Conservation (phyloP, 1,140 invertebrate genomes). For the Tribolium madens region DNA sequence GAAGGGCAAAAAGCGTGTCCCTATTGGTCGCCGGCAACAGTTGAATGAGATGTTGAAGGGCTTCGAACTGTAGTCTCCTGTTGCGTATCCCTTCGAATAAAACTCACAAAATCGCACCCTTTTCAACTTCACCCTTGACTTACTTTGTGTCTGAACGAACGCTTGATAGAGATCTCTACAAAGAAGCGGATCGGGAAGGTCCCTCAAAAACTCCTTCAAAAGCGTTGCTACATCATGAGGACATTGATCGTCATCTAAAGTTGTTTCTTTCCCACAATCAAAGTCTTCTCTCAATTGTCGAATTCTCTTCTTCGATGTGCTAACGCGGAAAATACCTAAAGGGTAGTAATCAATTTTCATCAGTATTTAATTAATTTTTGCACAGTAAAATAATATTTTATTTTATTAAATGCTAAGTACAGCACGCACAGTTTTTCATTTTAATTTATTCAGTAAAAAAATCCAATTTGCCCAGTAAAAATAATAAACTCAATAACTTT, state of each 20-base stretch:
- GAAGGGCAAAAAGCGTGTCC: slow-evolving; percentile 86
- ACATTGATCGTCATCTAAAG: slow-evolving; percentile 83
- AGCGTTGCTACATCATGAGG: slow-evolving; percentile 94
- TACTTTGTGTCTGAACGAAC: slow-evolving; percentile 93
- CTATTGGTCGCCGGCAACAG: slow-evolving; percentile 87
- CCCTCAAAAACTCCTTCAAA: slow-evolving; percentile 93
- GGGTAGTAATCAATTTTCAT: no score
- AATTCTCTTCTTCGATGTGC: slow-evolving; percentile 90
- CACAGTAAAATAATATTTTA: no score
- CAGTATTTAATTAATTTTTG: no score
- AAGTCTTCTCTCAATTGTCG: slow-evolving; percentile 93
- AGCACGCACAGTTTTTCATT: no score
- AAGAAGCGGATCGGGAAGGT: slow-evolving; percentile 92
- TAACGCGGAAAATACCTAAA: slow-evolving; percentile 93
- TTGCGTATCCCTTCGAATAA: slow-evolving; percentile 79
- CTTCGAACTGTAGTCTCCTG: slow-evolving; percentile 83
- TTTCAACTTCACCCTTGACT: slow-evolving; percentile 62
- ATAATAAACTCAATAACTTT: no score
- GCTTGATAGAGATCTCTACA: slow-evolving; percentile 89
- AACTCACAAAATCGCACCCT: slow-evolving; percentile 1
- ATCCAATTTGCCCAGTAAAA: no score
- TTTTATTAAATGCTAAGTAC: no score
- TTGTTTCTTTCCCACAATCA: slow-evolving; percentile 83
- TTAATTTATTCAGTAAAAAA: no score
- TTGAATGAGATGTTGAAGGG: slow-evolving; percentile 85